Evolutionary conservation across 2,113 vertebrate species (phyloP).

Genomic region (Lamprologus lemairii): DNA sequence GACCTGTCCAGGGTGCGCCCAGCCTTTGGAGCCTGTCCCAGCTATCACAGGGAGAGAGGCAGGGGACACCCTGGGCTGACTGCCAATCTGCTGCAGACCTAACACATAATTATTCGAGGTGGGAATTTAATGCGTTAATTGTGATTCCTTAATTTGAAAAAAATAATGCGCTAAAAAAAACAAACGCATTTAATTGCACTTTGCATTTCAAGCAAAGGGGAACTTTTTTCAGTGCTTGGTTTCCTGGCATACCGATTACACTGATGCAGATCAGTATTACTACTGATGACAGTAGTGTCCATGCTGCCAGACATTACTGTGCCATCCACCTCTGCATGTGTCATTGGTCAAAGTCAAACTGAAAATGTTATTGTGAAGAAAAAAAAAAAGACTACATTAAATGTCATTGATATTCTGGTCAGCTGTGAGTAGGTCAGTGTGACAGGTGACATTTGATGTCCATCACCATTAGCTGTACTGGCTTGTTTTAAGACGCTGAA

Average conservation of each 20-base stretch:
- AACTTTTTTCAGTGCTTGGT: background rate
- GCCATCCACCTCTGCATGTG: background rate
- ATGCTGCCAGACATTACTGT: background rate
- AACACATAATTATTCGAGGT: background rate
- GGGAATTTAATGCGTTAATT: background rate
- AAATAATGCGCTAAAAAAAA: fast-evolving
- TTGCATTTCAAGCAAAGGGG: background rate
- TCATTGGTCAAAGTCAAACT: background rate
- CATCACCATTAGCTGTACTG: background rate
- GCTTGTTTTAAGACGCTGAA: background rate
- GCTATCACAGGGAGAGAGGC: background rate
- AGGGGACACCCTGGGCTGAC: background rate
- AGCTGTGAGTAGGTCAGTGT: background rate
- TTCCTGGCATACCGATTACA: background rate
- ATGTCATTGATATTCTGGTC: background rate
- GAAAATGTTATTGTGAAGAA: background rate
- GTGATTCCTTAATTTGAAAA: background rate
- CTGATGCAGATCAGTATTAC: background rate
- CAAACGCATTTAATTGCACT: background rate
- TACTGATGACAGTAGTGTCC: background rate
- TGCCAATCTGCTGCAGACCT: background rate
- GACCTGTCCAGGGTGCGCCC: background rate
- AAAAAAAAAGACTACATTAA: background rate
- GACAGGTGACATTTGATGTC: background rate
- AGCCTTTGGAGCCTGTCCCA: background rate